Conservation (phyloP, 2,113 vertebrate species). For the Sinocyclocheilus anshuiensis region DNA sequence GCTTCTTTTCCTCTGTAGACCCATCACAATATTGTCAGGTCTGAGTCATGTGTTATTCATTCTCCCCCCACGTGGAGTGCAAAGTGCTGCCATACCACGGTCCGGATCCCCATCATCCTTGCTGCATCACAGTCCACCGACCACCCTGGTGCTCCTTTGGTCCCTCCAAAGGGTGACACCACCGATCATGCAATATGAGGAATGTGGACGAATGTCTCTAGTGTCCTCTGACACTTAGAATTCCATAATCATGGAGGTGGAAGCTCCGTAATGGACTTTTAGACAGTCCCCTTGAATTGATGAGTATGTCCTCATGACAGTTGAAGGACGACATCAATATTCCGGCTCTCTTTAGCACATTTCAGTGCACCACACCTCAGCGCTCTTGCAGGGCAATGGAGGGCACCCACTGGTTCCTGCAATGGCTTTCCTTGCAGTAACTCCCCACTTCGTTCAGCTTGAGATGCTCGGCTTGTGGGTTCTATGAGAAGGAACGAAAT, state of each 20-base stretch:
- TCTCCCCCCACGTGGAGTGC: neutral
- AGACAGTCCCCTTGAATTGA: conserved; percentile 7
- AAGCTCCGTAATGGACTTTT: conserved; percentile 14
- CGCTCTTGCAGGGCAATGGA: conserved; percentile 83
- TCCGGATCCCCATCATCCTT: neutral
- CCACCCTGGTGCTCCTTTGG: conserved; percentile 21
- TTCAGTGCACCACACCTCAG: conserved; percentile 66
- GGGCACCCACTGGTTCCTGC: conserved; percentile 88
- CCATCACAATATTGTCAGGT: conserved; percentile 1
- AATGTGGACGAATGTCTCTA: neutral
- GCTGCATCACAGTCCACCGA: conserved; percentile 10
- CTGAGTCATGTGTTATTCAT: conserved; percentile 8
- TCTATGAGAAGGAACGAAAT: conserved; percentile 67
- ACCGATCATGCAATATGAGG: conserved; percentile 6
- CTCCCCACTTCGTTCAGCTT: conserved; percentile 83
- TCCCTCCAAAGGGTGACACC: conserved; percentile 12
- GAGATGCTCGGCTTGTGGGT: conserved; percentile 80
- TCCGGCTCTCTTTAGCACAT: conserved; percentile 30
- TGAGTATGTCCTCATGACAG: conserved; percentile 36
- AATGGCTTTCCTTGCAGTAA: conserved; percentile 86
- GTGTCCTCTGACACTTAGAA: conserved; percentile 11
- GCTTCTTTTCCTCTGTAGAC: conserved; percentile 8
- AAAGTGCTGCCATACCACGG: neutral
- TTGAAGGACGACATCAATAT: conserved; percentile 54
- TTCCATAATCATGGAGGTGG: conserved; percentile 26